phyloP scores from a whole-genome alignment of 2,113 vertebrate genomes.

The Tyrannus savana region DNA sequence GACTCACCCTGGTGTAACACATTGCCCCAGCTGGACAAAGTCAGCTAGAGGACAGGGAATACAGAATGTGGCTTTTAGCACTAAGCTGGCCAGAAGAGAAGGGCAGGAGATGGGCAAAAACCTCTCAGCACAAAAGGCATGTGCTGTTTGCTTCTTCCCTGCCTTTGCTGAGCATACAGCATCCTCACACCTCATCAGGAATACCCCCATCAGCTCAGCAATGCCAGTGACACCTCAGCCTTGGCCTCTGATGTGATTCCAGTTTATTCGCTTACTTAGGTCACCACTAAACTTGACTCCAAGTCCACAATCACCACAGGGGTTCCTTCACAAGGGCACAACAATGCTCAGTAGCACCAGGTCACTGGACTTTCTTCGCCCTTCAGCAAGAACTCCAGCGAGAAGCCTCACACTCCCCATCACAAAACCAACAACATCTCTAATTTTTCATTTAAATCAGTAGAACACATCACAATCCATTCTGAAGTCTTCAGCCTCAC shows the following conservation, averaged over 20 bases:
- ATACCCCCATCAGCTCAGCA: background rate
- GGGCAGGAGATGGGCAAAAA: background rate
- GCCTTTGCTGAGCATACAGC: background rate
- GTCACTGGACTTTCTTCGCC: background rate
- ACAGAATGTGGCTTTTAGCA: background rate
- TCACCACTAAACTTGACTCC: background rate
- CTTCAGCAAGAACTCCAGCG: background rate
- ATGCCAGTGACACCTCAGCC: background rate
- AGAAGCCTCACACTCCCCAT: fast-evolving
- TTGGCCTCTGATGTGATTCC: background rate
- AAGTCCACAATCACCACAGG: background rate
- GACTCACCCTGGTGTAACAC: fast-evolving
- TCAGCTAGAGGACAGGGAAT: background rate
- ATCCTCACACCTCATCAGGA: background rate
- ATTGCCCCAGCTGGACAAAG: background rate
- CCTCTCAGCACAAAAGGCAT: background rate
- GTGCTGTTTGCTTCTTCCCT: background rate
- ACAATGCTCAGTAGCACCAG: background rate
- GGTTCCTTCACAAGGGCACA: background rate
- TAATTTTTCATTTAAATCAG: background rate
- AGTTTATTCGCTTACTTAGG: background rate
- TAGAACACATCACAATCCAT: background rate
- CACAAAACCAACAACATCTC: background rate
- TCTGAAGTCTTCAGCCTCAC: background rate
- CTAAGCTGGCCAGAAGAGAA: background rate